phyloP scores from a whole-genome alignment of 2,888 invertebrate genomes.

The Branchellion lobata region DNA sequence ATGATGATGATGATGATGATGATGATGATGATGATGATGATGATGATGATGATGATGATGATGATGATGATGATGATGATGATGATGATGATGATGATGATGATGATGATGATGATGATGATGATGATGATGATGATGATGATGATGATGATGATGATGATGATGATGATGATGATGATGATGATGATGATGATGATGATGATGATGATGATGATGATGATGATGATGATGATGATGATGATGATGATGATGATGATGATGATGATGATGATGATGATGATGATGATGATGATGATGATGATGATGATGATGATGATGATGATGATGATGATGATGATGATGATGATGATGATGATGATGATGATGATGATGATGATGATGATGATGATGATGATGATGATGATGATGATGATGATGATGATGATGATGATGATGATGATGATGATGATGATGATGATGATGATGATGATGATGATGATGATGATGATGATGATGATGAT shows the following conservation, averaged over 20 bases:
- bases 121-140: conserved; percentile 19
- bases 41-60: conserved; percentile 19
- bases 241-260: conserved; percentile 14
- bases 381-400: conserved; percentile 15
- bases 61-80: conserved; percentile 19
- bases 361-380: conserved; percentile 19
- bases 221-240: conserved; percentile 19
- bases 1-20: conserved; percentile 19
- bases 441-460: conserved; percentile 19
- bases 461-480: conserved; percentile 19
- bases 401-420: conserved; percentile 19
- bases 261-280: conserved; percentile 19
- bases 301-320: conserved; percentile 19
- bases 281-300: conserved; percentile 19
- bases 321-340: conserved; percentile 19
- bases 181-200: conserved; percentile 22
- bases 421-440: conserved; percentile 19
- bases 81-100: conserved; percentile 19
- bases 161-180: conserved; percentile 17
- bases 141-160: conserved; percentile 17
- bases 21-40: conserved; percentile 15
- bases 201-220: conserved; percentile 19
- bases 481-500: conserved; percentile 19
- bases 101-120: conserved; percentile 19
- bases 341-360: conserved; percentile 19